Evolutionary conservation across 2,113 vertebrate genomes (phyloP).

Genomic region (Thunnus maccoyii): DNA sequence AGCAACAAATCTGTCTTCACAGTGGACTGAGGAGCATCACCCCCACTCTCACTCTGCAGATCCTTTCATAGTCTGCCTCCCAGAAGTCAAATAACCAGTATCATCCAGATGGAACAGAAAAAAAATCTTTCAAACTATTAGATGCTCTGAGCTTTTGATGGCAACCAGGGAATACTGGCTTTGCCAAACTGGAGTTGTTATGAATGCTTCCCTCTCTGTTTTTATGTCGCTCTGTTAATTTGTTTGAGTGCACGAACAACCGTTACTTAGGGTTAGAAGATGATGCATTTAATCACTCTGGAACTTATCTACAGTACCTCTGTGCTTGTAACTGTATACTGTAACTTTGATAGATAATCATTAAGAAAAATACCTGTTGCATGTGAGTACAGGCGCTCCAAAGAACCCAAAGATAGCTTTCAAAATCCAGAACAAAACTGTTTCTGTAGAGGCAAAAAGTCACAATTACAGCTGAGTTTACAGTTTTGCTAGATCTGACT

Average conservation of each 20-base stretch:
- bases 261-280: constrained; percentile 7
- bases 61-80: background rate
- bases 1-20: background rate
- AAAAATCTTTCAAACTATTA: constrained; percentile 1
- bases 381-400: background rate
- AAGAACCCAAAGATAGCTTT: background rate
- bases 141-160: constrained; percentile 13
- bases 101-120: constrained; percentile 2
- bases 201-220: constrained; percentile 18
- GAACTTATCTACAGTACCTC: background rate
- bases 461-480: background rate
- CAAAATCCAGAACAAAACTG: background rate
- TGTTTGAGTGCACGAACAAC: constrained; percentile 1
- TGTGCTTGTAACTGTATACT: background rate
- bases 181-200: constrained; percentile 12
- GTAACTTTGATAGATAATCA: background rate
- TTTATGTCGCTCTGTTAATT: constrained; percentile 37
- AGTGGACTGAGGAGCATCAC: background rate
- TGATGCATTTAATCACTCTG: constrained; percentile 24
- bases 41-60: background rate
- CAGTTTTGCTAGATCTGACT: background rate
- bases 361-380: background rate
- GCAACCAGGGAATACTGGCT: background rate
- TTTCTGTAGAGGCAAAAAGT: background rate
- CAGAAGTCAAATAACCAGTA: background rate